A percentile compares a stretch with the other conserved stretches of the same genome.
phyloP scores from a whole-genome alignment of 2,113 vertebrate species.

The Sialia sialis region DNA sequence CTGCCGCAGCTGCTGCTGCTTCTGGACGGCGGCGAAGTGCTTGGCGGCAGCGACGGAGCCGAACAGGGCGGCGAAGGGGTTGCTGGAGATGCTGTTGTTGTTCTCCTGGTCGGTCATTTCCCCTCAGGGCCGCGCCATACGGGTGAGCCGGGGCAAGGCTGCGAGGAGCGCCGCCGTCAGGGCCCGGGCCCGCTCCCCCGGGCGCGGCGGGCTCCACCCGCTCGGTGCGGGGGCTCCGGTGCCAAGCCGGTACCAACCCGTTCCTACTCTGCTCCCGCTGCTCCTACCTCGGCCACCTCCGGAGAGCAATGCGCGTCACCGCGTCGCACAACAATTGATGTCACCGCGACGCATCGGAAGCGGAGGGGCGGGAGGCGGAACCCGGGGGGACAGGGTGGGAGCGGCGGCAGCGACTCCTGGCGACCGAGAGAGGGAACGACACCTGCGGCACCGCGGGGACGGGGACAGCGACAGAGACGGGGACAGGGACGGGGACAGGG shows the following conservation, averaged over 20 bases:
- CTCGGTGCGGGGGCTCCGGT: background rate
- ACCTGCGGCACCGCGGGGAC: background rate
- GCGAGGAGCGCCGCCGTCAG: background rate
- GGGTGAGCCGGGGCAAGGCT: background rate
- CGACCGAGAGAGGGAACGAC: background rate
- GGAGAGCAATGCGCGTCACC: background rate
- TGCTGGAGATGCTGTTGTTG: slow-evolving; percentile 97
- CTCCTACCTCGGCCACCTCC: background rate
- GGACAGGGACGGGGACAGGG: background rate
- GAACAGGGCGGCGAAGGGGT: slow-evolving; percentile 97
- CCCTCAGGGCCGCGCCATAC: slow-evolving; percentile 65
- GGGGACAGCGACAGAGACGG: too few species aligned
- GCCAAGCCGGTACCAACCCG: background rate
- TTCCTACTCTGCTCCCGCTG: background rate
- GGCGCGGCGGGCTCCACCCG: background rate
- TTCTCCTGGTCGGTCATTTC: slow-evolving; percentile 99
- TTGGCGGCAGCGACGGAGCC: slow-evolving; percentile 93
- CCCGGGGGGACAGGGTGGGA: rapidly evolving
- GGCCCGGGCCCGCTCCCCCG: background rate
- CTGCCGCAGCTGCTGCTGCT: slow-evolving; percentile 75
- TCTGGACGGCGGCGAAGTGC: slow-evolving; percentile 90
- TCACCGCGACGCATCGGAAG: background rate
- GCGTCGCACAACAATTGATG: rapidly evolving
- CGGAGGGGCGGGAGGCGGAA: rapidly evolving
- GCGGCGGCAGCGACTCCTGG: background rate